Evolutionary conservation across 1,140 invertebrate genomes (phyloP).

Genomic region (Augochlora pura): DNA sequence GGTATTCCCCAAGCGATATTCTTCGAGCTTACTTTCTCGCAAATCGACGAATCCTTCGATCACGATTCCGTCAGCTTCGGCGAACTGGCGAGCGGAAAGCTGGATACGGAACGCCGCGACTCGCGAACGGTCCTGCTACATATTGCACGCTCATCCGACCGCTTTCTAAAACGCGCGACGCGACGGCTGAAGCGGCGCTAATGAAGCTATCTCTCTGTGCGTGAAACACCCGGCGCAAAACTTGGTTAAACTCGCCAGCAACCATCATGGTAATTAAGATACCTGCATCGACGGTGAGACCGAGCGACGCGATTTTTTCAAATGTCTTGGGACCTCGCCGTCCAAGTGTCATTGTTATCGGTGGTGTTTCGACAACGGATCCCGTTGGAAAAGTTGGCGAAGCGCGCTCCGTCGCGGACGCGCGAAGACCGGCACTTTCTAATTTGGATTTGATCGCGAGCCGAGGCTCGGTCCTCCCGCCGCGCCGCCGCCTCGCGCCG

Average conservation of each 20-base stretch:
- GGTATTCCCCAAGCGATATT: too few species aligned
- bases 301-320: too few species aligned
- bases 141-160: constrained; percentile 65
- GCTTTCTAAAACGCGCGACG: constrained; percentile 70
- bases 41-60: too few species aligned
- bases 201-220: constrained; percentile 71
- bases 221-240: constrained; percentile 57
- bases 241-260: constrained; percentile 68
- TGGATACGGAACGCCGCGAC: neutral
- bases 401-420: neutral
- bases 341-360: neutral
- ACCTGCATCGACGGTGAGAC: constrained; percentile 70
- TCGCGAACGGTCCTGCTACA: constrained; percentile 4
- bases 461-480: neutral
- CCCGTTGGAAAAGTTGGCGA: neutral
- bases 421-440: constrained; percentile 16
- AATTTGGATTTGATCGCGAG: constrained; percentile 19
- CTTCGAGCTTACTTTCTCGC: too few species aligned
- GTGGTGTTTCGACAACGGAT: too few species aligned
- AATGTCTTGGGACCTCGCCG: too few species aligned
- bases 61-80: too few species aligned
- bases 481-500: neutral
- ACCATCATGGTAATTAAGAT: constrained; percentile 72
- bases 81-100: constrained; percentile 8
- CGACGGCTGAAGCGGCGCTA: constrained; percentile 69